phyloP scores from a whole-genome alignment of 2,797 vertebrate species.

The Macroramphosus scolopax region DNA sequence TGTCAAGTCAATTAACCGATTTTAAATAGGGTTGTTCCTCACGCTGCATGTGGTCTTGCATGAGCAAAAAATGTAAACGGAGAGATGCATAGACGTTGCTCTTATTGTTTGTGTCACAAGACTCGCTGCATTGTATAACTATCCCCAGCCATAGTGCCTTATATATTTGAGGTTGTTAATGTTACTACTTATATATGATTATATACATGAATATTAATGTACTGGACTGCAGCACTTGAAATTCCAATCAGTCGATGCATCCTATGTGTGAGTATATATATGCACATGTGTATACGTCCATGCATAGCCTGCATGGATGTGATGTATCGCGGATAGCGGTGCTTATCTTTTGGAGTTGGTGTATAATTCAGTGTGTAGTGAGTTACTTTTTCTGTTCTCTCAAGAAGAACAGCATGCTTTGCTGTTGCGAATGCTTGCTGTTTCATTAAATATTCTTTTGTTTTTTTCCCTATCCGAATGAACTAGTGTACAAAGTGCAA shows the following conservation, averaged over 20 bases:
- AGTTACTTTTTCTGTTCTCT: conserved; percentile 79
- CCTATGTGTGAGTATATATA: conserved; percentile 80
- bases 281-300: conserved; percentile 75
- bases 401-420: conserved; percentile 87
- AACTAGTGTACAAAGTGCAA: conserved; percentile 90
- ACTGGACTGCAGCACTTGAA: conserved; percentile 99
- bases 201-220: conserved; percentile 89
- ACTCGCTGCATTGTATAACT: conserved; percentile 97
- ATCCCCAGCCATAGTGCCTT: conserved; percentile 99
- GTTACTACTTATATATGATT: conserved; percentile 96
- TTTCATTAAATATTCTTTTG: conserved; percentile 74
- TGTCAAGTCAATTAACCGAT: conserved; percentile 91
- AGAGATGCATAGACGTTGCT: conserved; percentile 92
- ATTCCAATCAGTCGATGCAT: conserved; percentile 89
- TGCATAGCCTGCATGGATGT: conserved; percentile 79
- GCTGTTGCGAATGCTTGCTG: conserved; percentile 88
- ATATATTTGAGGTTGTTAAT: conserved; percentile 99
- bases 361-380: conserved; percentile 76
- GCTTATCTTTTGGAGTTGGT: conserved; percentile 84
- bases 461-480: conserved; percentile 74
- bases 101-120: conserved; percentile 92
- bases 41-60: conserved; percentile 99
- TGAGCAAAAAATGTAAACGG: conserved; percentile 87
- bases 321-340: conserved; percentile 81
- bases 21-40: conserved; percentile 87